Evolutionary conservation across 2,888 invertebrate species (phyloP).

Genomic region (Drosophila neotestacea): DNA sequence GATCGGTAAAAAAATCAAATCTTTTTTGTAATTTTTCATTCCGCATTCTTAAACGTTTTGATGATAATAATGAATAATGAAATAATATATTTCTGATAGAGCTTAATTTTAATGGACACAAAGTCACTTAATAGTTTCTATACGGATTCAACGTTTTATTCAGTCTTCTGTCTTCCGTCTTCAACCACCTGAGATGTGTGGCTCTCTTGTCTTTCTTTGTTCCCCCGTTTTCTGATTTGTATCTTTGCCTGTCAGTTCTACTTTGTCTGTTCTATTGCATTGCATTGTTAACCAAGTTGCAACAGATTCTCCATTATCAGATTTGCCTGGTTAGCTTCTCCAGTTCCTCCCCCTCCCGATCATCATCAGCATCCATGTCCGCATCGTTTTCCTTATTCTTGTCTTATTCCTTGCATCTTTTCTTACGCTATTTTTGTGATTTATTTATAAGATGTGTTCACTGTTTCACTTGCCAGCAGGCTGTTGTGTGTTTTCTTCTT

Average conservation of each 20-base stretch:
- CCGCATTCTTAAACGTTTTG: background rate
- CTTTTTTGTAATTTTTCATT: background rate
- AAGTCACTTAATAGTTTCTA: background rate
- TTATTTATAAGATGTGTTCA: conserved; percentile 46
- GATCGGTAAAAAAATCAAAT: too few species aligned
- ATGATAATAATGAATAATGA: background rate
- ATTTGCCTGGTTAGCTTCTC: conserved; percentile 14
- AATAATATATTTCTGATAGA: background rate
- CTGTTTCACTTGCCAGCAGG: conserved; percentile 39
- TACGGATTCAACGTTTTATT: background rate
- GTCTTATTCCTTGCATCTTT: conserved; percentile 11
- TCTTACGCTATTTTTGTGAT: conserved; percentile 16
- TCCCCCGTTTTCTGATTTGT: background rate
- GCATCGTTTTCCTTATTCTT: conserved; percentile 28
- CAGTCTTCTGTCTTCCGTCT: conserved; percentile 1
- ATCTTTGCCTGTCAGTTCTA: conserved; percentile 5
- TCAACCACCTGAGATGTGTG: conserved; percentile 19
- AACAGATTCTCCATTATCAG: conserved; percentile 1
- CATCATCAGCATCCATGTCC: conserved; percentile 31
- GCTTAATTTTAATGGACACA: background rate
- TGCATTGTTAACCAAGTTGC: conserved; percentile 16
- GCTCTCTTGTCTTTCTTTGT: conserved; percentile 2
- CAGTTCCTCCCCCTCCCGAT: conserved; percentile 13
- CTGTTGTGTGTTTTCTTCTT: conserved; percentile 25
- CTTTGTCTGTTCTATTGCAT: conserved; percentile 5